A percentile compares a stretch with the other conserved stretches of the same genome.
Evolutionary conservation across 1,140 invertebrate species (phyloP).

Genomic region (Charaxes varanes): DNA sequence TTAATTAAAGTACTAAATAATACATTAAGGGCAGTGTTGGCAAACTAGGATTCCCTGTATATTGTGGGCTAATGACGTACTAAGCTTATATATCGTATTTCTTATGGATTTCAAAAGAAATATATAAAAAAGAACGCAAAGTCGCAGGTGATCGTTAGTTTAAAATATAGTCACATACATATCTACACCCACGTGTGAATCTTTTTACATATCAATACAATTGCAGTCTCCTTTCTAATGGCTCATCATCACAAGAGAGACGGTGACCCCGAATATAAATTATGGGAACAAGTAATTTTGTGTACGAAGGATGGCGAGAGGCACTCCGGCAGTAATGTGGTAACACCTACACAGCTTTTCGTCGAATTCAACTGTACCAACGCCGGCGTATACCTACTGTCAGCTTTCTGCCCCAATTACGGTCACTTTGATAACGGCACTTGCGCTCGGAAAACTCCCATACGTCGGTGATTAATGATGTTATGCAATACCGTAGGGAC

Average conservation of each 20-base stretch:
- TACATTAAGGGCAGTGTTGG: too few species aligned
- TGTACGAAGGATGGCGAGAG: constrained; percentile 61
- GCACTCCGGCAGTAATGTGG: constrained; percentile 30
- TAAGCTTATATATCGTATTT: too few species aligned
- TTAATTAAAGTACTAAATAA: too few species aligned
- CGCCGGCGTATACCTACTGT: constrained; percentile 31
- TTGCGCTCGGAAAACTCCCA: constrained; percentile 17
- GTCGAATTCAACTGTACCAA: constrained; percentile 56
- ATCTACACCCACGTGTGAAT: constrained; percentile 41
- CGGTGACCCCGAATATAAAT: constrained; percentile 65
- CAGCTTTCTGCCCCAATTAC: constrained; percentile 58
- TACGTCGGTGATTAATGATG: constrained; percentile 2
- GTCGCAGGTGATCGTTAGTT: too few species aligned
- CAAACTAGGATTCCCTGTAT: too few species aligned
- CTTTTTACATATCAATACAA: constrained; percentile 32
- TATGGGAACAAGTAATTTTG: constrained; percentile 66
- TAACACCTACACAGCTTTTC: constrained; percentile 59
- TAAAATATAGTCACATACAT: too few species aligned
- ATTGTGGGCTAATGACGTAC: too few species aligned
- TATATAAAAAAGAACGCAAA: too few species aligned
- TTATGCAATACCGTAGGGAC: too few species aligned
- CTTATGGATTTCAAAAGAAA: too few species aligned
- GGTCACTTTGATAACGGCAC: constrained; percentile 28
- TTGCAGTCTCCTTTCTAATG: constrained; percentile 57
- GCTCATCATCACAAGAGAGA: constrained; percentile 56